These are phyloP conservation scores for Alosa alosa DNA, from an alignment of 2,113 vertebrate genomes.

Conservation along the genomic window DNA sequence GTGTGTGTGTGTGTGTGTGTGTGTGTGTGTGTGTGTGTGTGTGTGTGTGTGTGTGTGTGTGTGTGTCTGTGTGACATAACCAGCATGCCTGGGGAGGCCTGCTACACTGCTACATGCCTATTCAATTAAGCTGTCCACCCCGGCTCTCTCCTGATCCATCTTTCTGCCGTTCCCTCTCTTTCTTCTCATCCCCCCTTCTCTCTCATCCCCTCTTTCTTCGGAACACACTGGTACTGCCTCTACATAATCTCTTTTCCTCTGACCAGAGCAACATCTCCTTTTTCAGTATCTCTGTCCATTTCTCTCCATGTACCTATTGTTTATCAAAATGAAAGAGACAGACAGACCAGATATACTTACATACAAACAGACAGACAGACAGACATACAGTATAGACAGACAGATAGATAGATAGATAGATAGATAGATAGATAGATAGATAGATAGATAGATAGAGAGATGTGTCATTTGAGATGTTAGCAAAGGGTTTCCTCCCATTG, in stretches of 20 bases:
- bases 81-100: not conserved
- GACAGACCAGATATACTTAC: not conserved
- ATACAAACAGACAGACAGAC: not conserved
- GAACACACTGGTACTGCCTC: not conserved
- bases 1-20: not conserved
- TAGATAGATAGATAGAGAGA: not conserved
- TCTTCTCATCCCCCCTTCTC: slow-evolving; percentile 24
- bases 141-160: slow-evolving; percentile 2
- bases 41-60: not conserved
- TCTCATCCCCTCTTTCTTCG: slow-evolving; percentile 12
- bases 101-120: not conserved
- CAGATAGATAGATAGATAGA: not conserved
- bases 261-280: not conserved
- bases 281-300: not conserved
- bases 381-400: not conserved
- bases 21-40: not conserved
- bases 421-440: not conserved
- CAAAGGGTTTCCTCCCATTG: not conserved
- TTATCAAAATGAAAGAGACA: not conserved
- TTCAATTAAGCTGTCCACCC: slow-evolving; percentile 16
- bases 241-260: not conserved
- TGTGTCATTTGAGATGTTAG: not conserved
- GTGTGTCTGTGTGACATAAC: not conserved
- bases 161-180: not conserved
- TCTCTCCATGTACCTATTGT: not conserved